Conservation (phyloP, 2,113 vertebrate genomes). For the Crotalus viridis region DNA sequence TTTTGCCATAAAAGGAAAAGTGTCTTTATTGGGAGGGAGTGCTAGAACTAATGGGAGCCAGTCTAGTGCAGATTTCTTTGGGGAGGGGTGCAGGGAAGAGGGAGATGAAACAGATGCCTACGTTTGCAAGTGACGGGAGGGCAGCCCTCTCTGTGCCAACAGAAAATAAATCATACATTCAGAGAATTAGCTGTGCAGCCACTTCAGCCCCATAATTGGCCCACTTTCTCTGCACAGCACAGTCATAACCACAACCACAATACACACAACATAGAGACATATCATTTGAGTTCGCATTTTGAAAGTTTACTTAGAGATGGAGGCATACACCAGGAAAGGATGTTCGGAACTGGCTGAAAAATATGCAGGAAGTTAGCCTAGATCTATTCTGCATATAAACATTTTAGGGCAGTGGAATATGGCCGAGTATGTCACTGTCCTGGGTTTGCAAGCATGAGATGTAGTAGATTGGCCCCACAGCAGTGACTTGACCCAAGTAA, state of each 20-base stretch:
- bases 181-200: not conserved
- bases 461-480: not conserved
- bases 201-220: not conserved
- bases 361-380: not conserved
- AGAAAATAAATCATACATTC: not conserved
- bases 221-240: not conserved
- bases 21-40: not conserved
- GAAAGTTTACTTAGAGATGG: not conserved
- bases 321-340: not conserved
- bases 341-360: not conserved
- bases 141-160: not conserved
- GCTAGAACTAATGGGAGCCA: constrained; percentile 5
- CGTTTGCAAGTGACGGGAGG: not conserved
- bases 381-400: not conserved
- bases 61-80: not conserved
- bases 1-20: constrained; percentile 32
- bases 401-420: not conserved
- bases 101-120: not conserved
- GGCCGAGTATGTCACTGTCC: not conserved
- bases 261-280: not conserved
- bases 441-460: not conserved
- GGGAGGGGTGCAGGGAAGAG: not conserved
- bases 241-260: not conserved
- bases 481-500: not conserved
- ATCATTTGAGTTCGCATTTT: not conserved